Base-by-base conservation (phyloP, 2,888 invertebrate genomes). In the Elmis aenea region DNA sequence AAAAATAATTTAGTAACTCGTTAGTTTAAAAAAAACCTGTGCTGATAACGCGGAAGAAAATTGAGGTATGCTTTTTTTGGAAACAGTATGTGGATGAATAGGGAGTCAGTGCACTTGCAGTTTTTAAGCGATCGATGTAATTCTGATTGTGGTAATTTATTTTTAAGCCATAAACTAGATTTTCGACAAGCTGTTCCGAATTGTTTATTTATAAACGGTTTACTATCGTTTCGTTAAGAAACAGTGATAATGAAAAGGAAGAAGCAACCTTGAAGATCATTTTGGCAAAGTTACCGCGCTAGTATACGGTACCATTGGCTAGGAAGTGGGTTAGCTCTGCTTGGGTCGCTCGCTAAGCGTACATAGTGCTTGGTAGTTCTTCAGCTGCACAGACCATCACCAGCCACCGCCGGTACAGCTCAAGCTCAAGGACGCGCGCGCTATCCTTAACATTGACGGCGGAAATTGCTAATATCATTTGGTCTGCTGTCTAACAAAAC, bases 321-420 rank as follows among this genome's bases (percentile, higher is more conserved):
- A 61, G 59, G 64, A 66, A 66, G 64, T 66, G 63, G 66, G 66
- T 66, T 66, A 66, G 59, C 54, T 58, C 52, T 52, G 59, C 55
- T 54, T 55, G 46, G 54, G 55, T 55, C 41, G 45, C 45, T 46
- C 40, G 43, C 34, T 37, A 30, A 27, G 35, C 36, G 38, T 51
- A 51, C 61, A 59, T 58, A 63, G 57, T 59, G 58, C 56, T 59
- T 59, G 58, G 56, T 61, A 59, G 58, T 54, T 59, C 60, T 59
- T 57, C 55, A 55, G 53, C 52, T 55, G 57, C 55, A 53, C 62
- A 64, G 60, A 65, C 58, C 61, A 57, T 59, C 62, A 51, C 55
- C 57, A 59, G 58, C 57, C 59, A 58, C 56, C 63, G 59, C 49
- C 55, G 58, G 52, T 53, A 55, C 50, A 56, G 55, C 42, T 44